Percentiles rank a stretch among this genome's conserved stretches.
These are phyloP conservation scores for Acanthacorydalis orientalis DNA, from an alignment of 2,888 invertebrate genomes.

Conservation along the genomic window DNA sequence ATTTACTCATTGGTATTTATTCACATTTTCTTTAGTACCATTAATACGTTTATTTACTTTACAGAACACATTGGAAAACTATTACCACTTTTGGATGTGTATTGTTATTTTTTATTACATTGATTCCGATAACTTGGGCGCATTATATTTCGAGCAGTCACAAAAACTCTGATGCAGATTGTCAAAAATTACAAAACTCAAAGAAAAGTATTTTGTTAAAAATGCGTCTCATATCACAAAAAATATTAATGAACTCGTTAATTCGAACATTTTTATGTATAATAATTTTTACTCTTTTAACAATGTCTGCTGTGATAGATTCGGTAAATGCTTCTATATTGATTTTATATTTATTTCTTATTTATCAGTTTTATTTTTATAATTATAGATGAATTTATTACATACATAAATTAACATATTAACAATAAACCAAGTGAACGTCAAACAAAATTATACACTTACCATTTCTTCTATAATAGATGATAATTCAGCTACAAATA, in stretches of 20 bases:
- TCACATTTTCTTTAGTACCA: background rate
- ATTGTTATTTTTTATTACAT: slow-evolving; percentile 31
- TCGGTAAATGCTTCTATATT: slow-evolving; percentile 28
- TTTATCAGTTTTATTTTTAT: too few relatives aligned
- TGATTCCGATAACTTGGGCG: slow-evolving; percentile 60
- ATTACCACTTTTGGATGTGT: slow-evolving; percentile 30
- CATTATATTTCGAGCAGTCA: slow-evolving; percentile 49
- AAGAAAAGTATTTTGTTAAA: slow-evolving; percentile 15
- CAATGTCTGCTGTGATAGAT: slow-evolving; percentile 47
- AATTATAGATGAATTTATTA: background rate
- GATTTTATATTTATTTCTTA: slow-evolving; percentile 10
- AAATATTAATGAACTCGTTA: slow-evolving; percentile 42
- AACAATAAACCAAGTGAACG: background rate
- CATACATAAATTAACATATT: slow-evolving; percentile 9
- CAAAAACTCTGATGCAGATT: slow-evolving; percentile 31
- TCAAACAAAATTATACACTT: background rate
- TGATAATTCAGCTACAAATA: too few relatives aligned
- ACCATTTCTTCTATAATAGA: too few relatives aligned
- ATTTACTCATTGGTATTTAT: background rate
- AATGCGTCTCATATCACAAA: slow-evolving; percentile 27
- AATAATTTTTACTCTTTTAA: slow-evolving; percentile 43
- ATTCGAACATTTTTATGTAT: slow-evolving; percentile 49
- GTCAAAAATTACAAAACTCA: slow-evolving; percentile 28
- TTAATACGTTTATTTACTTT: slow-evolving; percentile 8
- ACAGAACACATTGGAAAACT: slow-evolving; percentile 21